Evolutionary conservation across 1,140 invertebrate genomes (phyloP), one percentile per base, ranked within the genome.

Genomic region (Pseudomyrmex sp.): DNA sequence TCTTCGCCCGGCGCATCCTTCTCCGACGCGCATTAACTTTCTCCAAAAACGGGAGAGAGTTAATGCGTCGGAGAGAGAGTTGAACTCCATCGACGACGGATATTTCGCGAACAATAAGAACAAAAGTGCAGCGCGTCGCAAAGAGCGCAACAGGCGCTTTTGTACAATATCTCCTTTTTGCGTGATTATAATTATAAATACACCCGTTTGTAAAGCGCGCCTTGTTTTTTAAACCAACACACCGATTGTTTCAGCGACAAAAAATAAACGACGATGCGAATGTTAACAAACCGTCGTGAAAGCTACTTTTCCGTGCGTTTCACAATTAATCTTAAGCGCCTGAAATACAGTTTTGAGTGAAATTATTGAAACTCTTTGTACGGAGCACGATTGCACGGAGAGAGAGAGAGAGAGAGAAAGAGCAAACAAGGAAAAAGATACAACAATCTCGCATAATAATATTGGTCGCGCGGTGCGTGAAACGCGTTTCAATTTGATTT

Each of bases 101-200:
- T 13, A 9, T 73, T 73, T 73, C 54, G 56, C 72, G 56, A 61
- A 58, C 5, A 59, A n/a, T 61, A 74, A 10, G 12, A 44, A 20
- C 46, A 13, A 2, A 75, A 44, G n/a, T 54, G 35, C 7, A 13
- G 58, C 26, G 59, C 48, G 73, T 26, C 65, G 54, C 20, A 59
- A 44, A 23, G 44, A 56, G 48, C 52, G 48, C 52, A 46, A 75
- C 10, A 77, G 18, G n/a, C 48, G 26, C 50, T 46, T 35, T 84
- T 70, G 79, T 84, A 79, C 54, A 65, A 73, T 48, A 46, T 48
- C 9, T 62, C 9, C 72, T 77, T 58, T 46, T 69, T 4, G 65
- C 65, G 65, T 35, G 5, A 35, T 35, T 35, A 61, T 66, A 58
- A 80, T 80, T 70, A 35, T 35, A 35, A 35, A 35, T 26, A 26